Evolutionary conservation across 2,888 invertebrate genomes (phyloP).

Genomic region (Macrophya alboannulata): DNA sequence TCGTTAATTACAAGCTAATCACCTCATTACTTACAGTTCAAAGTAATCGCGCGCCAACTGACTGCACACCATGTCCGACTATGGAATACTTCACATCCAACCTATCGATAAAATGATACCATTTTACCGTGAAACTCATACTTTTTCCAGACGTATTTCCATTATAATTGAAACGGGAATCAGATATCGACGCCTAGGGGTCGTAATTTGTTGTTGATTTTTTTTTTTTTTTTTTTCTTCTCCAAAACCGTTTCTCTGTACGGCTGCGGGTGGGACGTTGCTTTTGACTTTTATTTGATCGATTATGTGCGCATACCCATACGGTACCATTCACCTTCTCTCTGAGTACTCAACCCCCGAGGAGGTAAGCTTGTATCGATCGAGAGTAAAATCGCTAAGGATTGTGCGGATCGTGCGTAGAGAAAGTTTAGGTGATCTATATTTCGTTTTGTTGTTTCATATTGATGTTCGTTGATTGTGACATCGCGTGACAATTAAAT

Average conservation of each 20-base stretch:
- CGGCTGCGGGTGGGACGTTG: neutral
- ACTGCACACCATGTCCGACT: neutral
- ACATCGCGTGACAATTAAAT: conserved; percentile 35
- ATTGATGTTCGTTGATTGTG: neutral
- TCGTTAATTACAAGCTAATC: conserved; percentile 30
- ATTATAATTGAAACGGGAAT: neutral
- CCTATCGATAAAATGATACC: too few species aligned
- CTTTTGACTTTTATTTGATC: conserved; percentile 10
- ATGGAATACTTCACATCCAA: neutral
- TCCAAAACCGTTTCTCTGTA: neutral
- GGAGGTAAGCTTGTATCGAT: neutral
- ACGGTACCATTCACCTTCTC: neutral
- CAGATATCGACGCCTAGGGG: neutral
- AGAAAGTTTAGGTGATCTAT: neutral
- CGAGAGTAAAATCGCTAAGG: neutral
- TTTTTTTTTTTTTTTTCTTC: neutral
- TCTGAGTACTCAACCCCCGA: neutral
- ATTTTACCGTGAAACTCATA: neutral
- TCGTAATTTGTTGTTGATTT: neutral
- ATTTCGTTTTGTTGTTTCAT: neutral
- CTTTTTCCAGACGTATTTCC: neutral
- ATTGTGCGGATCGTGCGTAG: neutral
- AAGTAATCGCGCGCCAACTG: neutral
- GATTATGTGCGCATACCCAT: neutral
- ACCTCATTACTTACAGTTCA: neutral